These are phyloP conservation scores for Drosophila borealis DNA, from an alignment of 2,888 invertebrate species.

Conservation along the genomic window DNA sequence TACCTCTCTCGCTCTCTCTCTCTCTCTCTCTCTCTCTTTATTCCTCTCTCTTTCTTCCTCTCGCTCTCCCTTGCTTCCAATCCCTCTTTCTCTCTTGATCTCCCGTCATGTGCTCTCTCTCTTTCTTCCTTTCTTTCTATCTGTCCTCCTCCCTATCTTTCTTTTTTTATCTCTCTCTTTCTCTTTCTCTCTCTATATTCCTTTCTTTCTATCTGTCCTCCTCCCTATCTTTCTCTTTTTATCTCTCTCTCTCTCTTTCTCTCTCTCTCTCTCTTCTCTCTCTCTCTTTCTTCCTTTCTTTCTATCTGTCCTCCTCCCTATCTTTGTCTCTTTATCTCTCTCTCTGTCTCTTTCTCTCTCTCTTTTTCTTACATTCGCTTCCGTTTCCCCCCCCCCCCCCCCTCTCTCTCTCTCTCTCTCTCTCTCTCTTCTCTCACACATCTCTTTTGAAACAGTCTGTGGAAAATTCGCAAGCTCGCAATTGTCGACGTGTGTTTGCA, in stretches of 20 bases:
- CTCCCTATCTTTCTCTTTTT: not conserved
- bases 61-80: not conserved
- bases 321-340: constrained; percentile 1
- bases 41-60: not conserved
- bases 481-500: too few relatives aligned
- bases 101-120: too few relatives aligned
- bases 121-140: too few relatives aligned
- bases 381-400: not conserved
- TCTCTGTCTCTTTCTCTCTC: not conserved
- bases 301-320: too few relatives aligned
- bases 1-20: constrained; percentile 3
- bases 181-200: not conserved
- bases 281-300: not conserved
- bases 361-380: not conserved
- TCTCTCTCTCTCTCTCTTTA: not conserved
- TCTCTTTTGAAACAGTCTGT: too few relatives aligned
- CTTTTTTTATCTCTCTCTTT: too few relatives aligned
- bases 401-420: too few relatives aligned
- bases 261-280: not conserved
- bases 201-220: too few relatives aligned
- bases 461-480: too few relatives aligned
- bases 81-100: not conserved
- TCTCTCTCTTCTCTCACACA: too few relatives aligned
- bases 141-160: too few relatives aligned
- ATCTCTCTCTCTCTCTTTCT: not conserved